These are phyloP conservation scores for Enoplosus armatus DNA, from an alignment of 2,797 vertebrate species.

Conservation along the genomic window DNA sequence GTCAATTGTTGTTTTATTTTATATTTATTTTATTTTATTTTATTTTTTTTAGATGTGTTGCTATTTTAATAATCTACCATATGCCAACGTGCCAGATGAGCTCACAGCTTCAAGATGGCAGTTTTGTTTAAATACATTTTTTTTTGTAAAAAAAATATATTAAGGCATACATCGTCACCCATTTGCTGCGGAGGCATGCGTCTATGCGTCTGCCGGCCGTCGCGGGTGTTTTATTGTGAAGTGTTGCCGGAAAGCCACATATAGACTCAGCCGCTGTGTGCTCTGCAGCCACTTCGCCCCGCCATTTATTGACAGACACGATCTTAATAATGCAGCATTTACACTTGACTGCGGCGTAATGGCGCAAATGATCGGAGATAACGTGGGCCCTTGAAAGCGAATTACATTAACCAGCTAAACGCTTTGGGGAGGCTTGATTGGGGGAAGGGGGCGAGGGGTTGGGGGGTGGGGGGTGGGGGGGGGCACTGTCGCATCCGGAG, in stretches of 20 bases:
- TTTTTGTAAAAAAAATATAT: no score
- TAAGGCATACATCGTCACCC: background rate
- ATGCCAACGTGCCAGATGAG: background rate
- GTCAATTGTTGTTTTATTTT: no score
- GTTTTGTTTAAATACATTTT: background rate
- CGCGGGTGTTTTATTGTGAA: slow-evolving; percentile 12
- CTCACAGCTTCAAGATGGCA: background rate
- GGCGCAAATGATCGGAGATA: slow-evolving; percentile 95
- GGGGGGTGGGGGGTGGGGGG: slow-evolving; percentile 53
- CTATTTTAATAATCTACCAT: background rate
- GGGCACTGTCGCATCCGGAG: slow-evolving; percentile 82
- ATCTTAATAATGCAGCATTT: slow-evolving; percentile 89
- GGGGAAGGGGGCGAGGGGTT: slow-evolving; percentile 3
- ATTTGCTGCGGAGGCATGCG: no score
- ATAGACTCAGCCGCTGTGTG: slow-evolving; percentile 50
- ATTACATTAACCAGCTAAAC: slow-evolving; percentile 95
- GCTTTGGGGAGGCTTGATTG: slow-evolving; percentile 83
- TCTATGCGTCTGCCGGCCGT: background rate
- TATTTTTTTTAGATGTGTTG: no score
- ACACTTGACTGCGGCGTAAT: slow-evolving; percentile 94
- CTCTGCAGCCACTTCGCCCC: slow-evolving; percentile 77
- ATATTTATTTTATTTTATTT: no score
- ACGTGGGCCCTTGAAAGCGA: slow-evolving; percentile 93
- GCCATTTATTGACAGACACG: slow-evolving; percentile 82
- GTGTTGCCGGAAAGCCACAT: slow-evolving; percentile 43